phyloP scores from a whole-genome alignment of 1,140 invertebrate species.

The Sitodiplosis mosellana region DNA sequence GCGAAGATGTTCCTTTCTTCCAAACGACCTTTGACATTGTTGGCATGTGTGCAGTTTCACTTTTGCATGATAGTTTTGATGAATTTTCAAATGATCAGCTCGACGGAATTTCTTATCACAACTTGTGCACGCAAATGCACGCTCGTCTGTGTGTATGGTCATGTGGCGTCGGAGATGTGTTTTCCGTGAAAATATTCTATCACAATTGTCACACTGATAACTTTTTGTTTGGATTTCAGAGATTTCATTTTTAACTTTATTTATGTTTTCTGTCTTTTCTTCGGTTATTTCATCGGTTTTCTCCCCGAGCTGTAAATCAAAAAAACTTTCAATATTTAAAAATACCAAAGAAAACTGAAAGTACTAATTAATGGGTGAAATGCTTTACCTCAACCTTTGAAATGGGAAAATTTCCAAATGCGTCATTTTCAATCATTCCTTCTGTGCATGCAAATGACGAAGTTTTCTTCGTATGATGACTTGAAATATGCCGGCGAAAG shows the following conservation, averaged over 20 bases:
- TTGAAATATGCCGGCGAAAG: neutral
- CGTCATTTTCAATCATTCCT: too few relatives aligned
- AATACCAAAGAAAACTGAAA: neutral
- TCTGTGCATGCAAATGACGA: neutral
- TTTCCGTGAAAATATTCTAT: slow-evolving; percentile 7
- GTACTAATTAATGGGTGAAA: neutral
- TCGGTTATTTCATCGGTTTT: neutral
- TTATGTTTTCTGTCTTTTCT: neutral
- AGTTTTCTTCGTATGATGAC: neutral
- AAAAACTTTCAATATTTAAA: neutral
- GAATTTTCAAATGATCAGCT: slow-evolving; percentile 27
- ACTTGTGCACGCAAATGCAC: slow-evolving; percentile 27
- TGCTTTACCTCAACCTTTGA: neutral
- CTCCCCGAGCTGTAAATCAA: neutral
- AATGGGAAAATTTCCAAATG: neutral
- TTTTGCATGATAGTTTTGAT: slow-evolving; percentile 24
- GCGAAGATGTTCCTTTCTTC: slow-evolving; percentile 25
- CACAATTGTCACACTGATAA: slow-evolving; percentile 5
- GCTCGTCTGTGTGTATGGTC: slow-evolving; percentile 16
- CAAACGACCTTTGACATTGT: slow-evolving; percentile 28
- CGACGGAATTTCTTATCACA: slow-evolving; percentile 29
- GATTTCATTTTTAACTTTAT: neutral
- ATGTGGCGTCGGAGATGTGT: slow-evolving; percentile 8
- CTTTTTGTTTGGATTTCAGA: neutral
- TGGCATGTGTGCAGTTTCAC: slow-evolving; percentile 34